Conservation (phyloP, 2,113 vertebrate species). For the Strix aluco region DNA sequence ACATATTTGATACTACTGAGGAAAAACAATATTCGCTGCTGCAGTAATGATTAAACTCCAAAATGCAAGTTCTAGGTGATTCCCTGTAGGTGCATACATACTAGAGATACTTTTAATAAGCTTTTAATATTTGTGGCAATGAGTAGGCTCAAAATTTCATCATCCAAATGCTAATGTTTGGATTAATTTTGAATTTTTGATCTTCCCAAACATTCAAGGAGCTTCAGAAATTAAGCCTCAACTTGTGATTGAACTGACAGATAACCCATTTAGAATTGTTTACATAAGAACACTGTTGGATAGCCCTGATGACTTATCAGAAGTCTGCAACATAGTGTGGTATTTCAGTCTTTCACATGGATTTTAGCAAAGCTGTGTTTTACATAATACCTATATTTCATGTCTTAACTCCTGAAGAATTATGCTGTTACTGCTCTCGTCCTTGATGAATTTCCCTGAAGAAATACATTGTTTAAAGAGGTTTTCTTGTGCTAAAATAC, state of each 20-base stretch:
- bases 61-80: background rate
- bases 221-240: background rate
- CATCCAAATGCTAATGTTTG: background rate
- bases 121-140: background rate
- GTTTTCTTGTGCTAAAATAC: slow-evolving; percentile 5
- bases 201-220: background rate
- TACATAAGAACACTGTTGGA: background rate
- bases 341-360: background rate
- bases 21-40: background rate
- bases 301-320: background rate
- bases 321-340: background rate
- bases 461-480: slow-evolving; percentile 9
- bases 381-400: background rate
- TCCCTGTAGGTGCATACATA: background rate
- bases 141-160: background rate
- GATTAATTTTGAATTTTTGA: background rate
- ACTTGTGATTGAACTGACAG: background rate
- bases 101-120: background rate
- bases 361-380: background rate
- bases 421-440: background rate
- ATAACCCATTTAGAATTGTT: background rate
- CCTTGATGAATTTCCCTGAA: background rate
- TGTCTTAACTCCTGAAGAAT: background rate
- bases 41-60: background rate
- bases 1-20: background rate